Evolutionary conservation across 2,113 vertebrate species (phyloP).

Genomic region (Xyrauchen texanus): DNA sequence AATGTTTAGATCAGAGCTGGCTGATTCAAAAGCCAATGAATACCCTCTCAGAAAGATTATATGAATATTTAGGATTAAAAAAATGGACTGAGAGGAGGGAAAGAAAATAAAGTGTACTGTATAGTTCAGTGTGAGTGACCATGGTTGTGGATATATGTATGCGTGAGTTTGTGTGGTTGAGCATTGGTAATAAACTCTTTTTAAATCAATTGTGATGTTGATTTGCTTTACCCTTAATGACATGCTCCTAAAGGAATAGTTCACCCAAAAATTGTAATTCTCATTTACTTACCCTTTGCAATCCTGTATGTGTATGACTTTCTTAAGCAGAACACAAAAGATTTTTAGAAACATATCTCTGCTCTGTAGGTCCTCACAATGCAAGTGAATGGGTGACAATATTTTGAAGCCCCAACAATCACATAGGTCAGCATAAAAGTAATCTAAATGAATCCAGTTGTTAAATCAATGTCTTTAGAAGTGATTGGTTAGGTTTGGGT

Average conservation of each 20-base stretch:
- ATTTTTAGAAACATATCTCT: no score
- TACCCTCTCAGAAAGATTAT: constrained; percentile 22
- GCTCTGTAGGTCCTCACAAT: no score
- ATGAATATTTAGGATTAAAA: constrained; percentile 32
- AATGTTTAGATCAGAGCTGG: constrained; percentile 35
- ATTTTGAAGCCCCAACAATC: no score
- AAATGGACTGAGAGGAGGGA: neutral
- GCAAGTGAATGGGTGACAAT: no score
- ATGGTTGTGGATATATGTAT: constrained; percentile 49
- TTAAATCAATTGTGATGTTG: constrained; percentile 41
- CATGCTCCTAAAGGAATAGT: neutral
- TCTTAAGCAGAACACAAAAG: no score
- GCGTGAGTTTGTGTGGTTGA: constrained; percentile 52
- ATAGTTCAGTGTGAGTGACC: constrained; percentile 60
- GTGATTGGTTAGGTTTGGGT: no score
- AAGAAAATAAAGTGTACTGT: constrained; percentile 56
- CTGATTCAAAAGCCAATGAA: constrained; percentile 19
- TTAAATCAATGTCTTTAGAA: no score
- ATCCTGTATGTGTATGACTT: no score
- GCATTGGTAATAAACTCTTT: constrained; percentile 67
- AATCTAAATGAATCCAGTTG: no score
- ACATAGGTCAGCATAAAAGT: no score
- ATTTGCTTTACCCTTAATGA: neutral
- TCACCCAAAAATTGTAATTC: no score
- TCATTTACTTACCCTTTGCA: no score